Base-by-base conservation (phyloP, 2,888 invertebrate species). In the Idaea dimidiata region DNA sequence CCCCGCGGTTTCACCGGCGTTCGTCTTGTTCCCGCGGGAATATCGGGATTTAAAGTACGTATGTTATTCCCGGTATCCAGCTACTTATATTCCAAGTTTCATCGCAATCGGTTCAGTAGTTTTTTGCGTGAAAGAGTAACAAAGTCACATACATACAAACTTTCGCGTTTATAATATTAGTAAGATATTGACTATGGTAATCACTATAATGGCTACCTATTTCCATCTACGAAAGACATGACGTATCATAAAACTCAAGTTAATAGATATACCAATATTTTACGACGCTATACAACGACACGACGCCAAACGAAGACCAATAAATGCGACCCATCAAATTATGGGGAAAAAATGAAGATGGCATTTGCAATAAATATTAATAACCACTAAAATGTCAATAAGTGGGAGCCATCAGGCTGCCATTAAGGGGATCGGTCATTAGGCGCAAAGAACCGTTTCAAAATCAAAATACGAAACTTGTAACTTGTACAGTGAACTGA, bases 371-470 rank as follows among this genome's bases (percentile, higher is more conserved):
- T 84, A 83, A 86, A 86, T 83, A 83, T 84, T 76, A 82, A 83
- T 79, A 78, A 77, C 76, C 69, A 78, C 74, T 81, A 76, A 83
- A 87, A 81, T 77, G 81, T 82, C 86, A 82, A 83, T 86, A 86
- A 86, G 77, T 65, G 70, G 54, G 73, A 69, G 74, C 79, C 82
- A 78, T 78, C 83, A 77, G 74, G 62, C 74, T 69, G 71, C 78
- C 84, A 86, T 86, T 87, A 86, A 76, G 77, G 78, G 75, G 75
- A 82, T 82, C 80, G 83, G 86, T 88, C 88, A 88, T 91, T 90
- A 91, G 83, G 74, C 17, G 81, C 78, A 79, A 81, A 87, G 24
- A 86, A 88, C 87, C 85, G 80, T 80, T 84, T 81, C 80, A 85
- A 89, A 72, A 87, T 89, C 86, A 84, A 87, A 90, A 89, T 80